Percentiles rank a stretch among this genome's conserved stretches.
phyloP scores from a whole-genome alignment of 2,888 invertebrate species.

The Clunio marinus region DNA sequence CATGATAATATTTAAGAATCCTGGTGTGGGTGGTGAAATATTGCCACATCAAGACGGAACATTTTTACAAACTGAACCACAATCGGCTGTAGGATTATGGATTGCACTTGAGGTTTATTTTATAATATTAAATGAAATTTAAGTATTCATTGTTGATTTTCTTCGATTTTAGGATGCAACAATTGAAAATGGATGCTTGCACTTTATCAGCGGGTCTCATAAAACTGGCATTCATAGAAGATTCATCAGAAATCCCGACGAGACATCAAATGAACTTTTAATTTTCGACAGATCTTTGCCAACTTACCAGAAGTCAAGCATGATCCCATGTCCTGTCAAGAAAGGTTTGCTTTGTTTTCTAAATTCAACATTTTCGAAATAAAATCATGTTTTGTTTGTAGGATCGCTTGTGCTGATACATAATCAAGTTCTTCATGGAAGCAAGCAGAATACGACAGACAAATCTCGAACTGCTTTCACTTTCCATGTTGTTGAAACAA shows the following conservation, averaged over 20 bases:
- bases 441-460: conserved; percentile 76
- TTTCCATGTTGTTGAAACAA: conserved; percentile 84
- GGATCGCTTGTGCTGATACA: conserved; percentile 86
- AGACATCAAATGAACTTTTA: conserved; percentile 57
- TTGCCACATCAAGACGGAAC: conserved; percentile 80
- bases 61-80: conserved; percentile 80
- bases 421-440: conserved; percentile 90
- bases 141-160: no score
- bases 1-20: conserved; percentile 98
- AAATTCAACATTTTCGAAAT: no score
- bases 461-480: conserved; percentile 88
- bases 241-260: conserved; percentile 65
- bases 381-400: no score
- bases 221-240: conserved; percentile 73
- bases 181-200: conserved; percentile 88
- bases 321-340: conserved; percentile 71
- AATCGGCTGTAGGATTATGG: conserved; percentile 85
- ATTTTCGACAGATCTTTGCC: conserved; percentile 65
- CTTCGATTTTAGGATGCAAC: conserved; percentile 94
- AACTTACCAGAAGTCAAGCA: conserved; percentile 67
- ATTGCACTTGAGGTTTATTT: conserved; percentile 91
- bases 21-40: conserved; percentile 82
- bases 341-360: no score
- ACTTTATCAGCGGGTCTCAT: conserved; percentile 89
- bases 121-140: no score